Conservation (phyloP, 2,888 invertebrate species). For the Ormyrus thymus region DNA sequence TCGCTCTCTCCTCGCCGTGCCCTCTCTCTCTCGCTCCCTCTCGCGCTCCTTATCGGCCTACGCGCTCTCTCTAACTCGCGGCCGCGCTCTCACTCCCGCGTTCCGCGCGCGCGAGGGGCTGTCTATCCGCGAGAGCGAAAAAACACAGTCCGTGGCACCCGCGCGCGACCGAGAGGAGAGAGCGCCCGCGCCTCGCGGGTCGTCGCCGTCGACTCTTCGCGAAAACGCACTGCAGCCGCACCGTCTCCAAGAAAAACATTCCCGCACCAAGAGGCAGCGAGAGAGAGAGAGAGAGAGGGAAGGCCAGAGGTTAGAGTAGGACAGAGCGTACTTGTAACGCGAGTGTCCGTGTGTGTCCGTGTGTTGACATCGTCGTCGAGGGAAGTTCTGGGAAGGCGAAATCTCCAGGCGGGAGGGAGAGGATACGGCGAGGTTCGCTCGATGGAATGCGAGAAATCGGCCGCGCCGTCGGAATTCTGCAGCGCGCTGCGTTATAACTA, state of each 20-base stretch:
- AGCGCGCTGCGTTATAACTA: neutral
- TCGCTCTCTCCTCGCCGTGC: neutral
- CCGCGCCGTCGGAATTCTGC: too few relatives aligned
- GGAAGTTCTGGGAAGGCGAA: neutral
- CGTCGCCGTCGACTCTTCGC: neutral
- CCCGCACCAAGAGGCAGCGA: neutral
- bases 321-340: neutral
- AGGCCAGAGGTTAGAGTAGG: neutral
- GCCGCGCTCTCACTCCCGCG: neutral
- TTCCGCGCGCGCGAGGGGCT: neutral
- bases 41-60: constrained; percentile 8
- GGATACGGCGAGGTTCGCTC: neutral
- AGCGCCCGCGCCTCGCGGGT: neutral
- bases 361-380: constrained; percentile 1
- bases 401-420: neutral
- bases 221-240: neutral
- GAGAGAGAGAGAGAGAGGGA: neutral
- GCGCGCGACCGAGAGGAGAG: constrained; percentile 29
- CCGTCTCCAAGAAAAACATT: neutral
- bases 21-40: neutral
- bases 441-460: too few relatives aligned
- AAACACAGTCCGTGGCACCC: constrained; percentile 37
- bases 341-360: neutral
- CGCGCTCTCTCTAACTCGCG: neutral
- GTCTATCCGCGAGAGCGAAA: constrained; percentile 19